Conservation (phyloP, 2,113 vertebrate genomes). For the Hippocampus mohnikei region DNA sequence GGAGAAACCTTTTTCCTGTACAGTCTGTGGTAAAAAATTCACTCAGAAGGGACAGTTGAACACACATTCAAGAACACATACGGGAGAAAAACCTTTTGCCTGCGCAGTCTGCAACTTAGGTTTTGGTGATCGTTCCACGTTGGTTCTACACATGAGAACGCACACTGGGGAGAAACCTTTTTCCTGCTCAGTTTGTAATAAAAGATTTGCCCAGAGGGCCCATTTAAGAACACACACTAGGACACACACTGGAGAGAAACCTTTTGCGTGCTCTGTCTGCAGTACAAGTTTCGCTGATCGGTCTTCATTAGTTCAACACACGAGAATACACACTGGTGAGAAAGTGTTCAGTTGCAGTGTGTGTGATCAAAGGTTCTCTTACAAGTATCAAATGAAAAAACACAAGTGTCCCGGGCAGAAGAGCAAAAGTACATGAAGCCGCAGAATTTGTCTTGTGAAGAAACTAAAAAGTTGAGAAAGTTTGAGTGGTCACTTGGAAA, state of each 20-base stretch:
- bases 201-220: not conserved
- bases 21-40: not conserved
- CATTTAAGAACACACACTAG: not conserved
- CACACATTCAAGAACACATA: not conserved
- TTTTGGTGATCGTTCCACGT: not conserved
- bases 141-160: not conserved
- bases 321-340: not conserved
- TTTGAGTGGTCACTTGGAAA: too few relatives aligned
- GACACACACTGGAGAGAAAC: not conserved
- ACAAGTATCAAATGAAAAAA: slow-evolving; percentile 2
- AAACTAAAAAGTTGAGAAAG: not conserved
- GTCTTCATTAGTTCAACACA: not conserved
- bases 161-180: not conserved
- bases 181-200: not conserved
- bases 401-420: not conserved
- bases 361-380: not conserved
- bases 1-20: not conserved
- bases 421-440: not conserved
- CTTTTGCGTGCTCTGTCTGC: not conserved
- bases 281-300: not conserved
- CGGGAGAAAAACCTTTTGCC: not conserved
- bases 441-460: not conserved
- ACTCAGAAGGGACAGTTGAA: not conserved
- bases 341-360: not conserved
- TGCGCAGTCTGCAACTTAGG: not conserved